A percentile compares a stretch with the other conserved stretches of the same genome.
phyloP scores from a whole-genome alignment of 2,113 vertebrate species.

The Chionodraco myersi region DNA sequence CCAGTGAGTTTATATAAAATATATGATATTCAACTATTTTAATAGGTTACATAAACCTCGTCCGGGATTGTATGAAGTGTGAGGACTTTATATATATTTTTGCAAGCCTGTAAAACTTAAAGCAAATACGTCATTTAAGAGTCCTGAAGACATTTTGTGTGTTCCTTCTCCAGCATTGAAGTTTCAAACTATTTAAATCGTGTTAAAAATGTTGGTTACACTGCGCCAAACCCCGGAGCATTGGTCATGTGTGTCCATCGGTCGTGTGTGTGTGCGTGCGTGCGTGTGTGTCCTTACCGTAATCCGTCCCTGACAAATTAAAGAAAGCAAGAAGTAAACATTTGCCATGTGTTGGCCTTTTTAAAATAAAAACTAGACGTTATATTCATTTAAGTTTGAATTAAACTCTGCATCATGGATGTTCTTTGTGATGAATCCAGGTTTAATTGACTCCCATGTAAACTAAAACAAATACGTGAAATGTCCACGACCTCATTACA shows the following conservation, averaged over 20 bases:
- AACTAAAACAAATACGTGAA: background rate
- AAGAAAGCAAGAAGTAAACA: background rate
- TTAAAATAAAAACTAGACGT: background rate
- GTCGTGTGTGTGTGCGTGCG: background rate
- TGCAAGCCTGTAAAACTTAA: background rate
- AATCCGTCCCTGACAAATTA: conserved; percentile 55
- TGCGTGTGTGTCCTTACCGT: conserved; percentile 68
- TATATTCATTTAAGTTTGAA: background rate
- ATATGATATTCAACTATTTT: conserved; percentile 14
- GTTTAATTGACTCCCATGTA: background rate
- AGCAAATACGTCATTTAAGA: background rate
- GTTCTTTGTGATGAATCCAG: background rate
- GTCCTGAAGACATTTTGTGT: background rate
- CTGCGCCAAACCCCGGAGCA: background rate
- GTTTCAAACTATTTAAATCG: background rate
- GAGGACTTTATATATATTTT: background rate
- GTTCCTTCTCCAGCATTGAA: background rate
- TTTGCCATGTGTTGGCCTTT: background rate
- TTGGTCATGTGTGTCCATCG: background rate
- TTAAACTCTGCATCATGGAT: background rate
- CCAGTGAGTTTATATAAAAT: background rate
- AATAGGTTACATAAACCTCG: background rate
- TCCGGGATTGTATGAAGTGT: background rate
- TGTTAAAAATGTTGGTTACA: conserved; percentile 20
- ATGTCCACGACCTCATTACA: no score